Evolutionary conservation across 2,888 invertebrate genomes (phyloP).

Genomic region (Dynastes maya): DNA sequence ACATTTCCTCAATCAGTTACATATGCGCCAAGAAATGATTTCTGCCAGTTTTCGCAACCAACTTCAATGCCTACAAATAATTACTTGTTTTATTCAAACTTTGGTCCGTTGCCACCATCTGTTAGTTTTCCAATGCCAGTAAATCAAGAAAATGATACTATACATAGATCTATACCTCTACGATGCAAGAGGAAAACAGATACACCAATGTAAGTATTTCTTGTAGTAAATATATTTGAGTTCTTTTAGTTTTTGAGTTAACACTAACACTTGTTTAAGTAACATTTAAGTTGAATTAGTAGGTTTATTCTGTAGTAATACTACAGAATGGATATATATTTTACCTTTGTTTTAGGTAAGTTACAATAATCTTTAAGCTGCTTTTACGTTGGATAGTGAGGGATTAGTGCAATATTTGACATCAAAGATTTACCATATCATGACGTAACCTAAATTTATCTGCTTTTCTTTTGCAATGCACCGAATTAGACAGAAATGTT

Average conservation of each 20-base stretch:
- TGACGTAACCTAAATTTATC: too few relatives aligned
- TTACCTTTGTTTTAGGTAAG: too few relatives aligned
- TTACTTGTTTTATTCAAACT: conserved; percentile 56
- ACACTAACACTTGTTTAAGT: background rate
- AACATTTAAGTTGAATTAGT: background rate
- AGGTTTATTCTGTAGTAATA: too few relatives aligned
- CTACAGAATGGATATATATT: too few relatives aligned
- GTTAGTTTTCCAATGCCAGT: conserved; percentile 55
- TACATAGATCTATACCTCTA: conserved; percentile 49
- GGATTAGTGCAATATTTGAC: too few relatives aligned
- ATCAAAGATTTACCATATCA: too few relatives aligned
- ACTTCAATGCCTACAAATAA: conserved; percentile 42
- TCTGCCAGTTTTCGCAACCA: conserved; percentile 51
- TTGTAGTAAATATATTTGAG: background rate
- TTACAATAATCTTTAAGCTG: too few relatives aligned
- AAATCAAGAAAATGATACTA: conserved; percentile 43
- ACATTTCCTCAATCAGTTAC: conserved; percentile 31
- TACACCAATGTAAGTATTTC: conserved; percentile 66
- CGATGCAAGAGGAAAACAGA: conserved; percentile 67
- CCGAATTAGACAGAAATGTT: too few relatives aligned
- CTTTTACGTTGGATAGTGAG: too few relatives aligned
- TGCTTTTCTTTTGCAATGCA: too few relatives aligned
- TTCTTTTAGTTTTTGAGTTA: background rate
- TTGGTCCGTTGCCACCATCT: conserved; percentile 52
- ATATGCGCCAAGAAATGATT: conserved; percentile 46